Evolutionary conservation across 2,113 vertebrate genomes (phyloP).

Genomic region (Pachypanchax playfairii): DNA sequence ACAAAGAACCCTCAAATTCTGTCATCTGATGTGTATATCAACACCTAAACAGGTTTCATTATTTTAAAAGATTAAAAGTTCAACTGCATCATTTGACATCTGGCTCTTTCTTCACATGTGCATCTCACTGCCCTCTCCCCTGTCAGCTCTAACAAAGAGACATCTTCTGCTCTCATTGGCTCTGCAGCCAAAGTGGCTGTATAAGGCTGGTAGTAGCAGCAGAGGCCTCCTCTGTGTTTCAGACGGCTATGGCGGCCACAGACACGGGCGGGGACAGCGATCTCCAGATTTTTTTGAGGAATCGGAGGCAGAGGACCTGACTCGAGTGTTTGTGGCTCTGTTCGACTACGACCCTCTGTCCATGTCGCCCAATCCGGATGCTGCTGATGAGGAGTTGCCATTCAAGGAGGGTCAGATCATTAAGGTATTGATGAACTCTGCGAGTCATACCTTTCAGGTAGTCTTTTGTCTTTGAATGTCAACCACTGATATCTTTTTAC

Average conservation of each 20-base stretch:
- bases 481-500: constrained; percentile 9
- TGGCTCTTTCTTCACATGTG: constrained; percentile 72
- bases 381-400: constrained; percentile 93
- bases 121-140: constrained; percentile 59
- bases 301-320: constrained; percentile 87
- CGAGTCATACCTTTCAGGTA: background rate
- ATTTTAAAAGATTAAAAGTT: constrained; percentile 22
- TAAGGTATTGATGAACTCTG: constrained; percentile 80
- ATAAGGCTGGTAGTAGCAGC: constrained; percentile 73
- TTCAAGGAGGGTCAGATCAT: constrained; percentile 98
- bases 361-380: constrained; percentile 97
- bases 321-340: constrained; percentile 93
- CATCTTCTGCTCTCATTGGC: constrained; percentile 69
- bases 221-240: constrained; percentile 73
- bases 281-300: constrained; percentile 91
- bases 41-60: background rate
- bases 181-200: constrained; percentile 66
- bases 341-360: constrained; percentile 96
- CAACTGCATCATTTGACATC: constrained; percentile 7
- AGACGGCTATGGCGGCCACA: constrained; percentile 85
- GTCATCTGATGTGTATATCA: background rate
- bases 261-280: constrained; percentile 76
- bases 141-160: constrained; percentile 67
- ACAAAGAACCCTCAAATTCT: constrained; percentile 47
- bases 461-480: background rate